Conservation (phyloP, 2,797 vertebrate genomes). For the Pantherophis vulpinus region DNA sequence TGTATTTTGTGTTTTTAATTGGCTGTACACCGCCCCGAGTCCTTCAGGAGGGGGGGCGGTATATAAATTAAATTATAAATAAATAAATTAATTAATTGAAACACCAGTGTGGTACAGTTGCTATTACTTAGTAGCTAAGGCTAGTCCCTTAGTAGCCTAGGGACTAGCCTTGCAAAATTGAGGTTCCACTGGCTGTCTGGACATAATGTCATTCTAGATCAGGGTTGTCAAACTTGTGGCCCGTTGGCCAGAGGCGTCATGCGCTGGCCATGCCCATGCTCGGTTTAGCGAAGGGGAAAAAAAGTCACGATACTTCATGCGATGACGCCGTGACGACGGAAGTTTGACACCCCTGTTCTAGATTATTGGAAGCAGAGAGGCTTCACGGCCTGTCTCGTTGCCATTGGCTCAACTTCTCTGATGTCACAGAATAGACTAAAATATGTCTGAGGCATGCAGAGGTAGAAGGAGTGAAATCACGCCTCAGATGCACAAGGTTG, state of each 20-base stretch:
- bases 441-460: neutral
- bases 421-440: neutral
- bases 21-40: too few species aligned
- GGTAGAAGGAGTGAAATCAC: neutral
- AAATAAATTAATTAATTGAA: too few species aligned
- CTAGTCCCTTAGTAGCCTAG: too few species aligned
- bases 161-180: neutral
- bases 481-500: neutral
- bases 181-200: neutral
- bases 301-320: too few species aligned
- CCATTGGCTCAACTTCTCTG: conserved; percentile 1
- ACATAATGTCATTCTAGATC: neutral
- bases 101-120: neutral
- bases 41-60: too few species aligned
- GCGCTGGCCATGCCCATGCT: too few species aligned
- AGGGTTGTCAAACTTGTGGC: too few species aligned
- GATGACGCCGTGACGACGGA: rapidly evolving
- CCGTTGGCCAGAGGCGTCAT: rapidly evolving
- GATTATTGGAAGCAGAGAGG: neutral
- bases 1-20: too few species aligned
- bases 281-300: too few species aligned
- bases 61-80: too few species aligned
- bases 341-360: too few species aligned
- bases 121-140: neutral
- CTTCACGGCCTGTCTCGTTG: neutral